These are phyloP conservation scores for Corvus moneduloides DNA, from an alignment of 2,113 vertebrate species.

Conservation along the genomic window DNA sequence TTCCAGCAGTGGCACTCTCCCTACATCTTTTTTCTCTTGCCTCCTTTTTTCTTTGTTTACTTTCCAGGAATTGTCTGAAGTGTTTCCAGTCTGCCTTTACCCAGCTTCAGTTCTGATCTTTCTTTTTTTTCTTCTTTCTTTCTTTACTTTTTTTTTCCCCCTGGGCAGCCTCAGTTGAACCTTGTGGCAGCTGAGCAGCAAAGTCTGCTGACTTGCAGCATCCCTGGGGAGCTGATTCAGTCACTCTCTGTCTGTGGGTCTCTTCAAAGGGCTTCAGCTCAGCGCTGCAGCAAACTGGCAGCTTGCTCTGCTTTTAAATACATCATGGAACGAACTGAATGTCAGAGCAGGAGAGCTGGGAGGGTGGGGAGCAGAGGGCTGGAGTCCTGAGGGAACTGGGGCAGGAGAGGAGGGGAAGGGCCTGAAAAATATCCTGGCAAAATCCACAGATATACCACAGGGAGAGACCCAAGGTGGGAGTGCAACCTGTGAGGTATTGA, in stretches of 20 bases:
- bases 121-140: too few species aligned
- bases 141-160: not conserved
- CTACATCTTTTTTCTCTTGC: not conserved
- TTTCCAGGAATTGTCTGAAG: constrained; percentile 25
- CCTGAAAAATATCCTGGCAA: not conserved
- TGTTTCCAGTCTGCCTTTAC: not conserved
- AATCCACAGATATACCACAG: not conserved
- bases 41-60: constrained; percentile 3
- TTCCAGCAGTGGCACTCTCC: not conserved
- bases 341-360: not conserved
- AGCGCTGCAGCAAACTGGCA: not conserved
- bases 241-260: not conserved
- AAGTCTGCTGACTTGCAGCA: constrained; percentile 16
- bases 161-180: not conserved
- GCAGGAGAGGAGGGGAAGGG: not conserved
- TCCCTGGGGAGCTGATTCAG: not conserved
- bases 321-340: not conserved
- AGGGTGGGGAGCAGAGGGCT: not conserved
- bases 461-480: not conserved
- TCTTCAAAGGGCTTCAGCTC: constrained; percentile 9
- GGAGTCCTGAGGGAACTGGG: not conserved
- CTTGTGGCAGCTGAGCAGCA: not conserved
- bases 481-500: not conserved
- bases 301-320: not conserved
- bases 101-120: not conserved